Evolutionary conservation across 2,888 invertebrate genomes (phyloP).

Genomic region (Heliconius charithonia): DNA sequence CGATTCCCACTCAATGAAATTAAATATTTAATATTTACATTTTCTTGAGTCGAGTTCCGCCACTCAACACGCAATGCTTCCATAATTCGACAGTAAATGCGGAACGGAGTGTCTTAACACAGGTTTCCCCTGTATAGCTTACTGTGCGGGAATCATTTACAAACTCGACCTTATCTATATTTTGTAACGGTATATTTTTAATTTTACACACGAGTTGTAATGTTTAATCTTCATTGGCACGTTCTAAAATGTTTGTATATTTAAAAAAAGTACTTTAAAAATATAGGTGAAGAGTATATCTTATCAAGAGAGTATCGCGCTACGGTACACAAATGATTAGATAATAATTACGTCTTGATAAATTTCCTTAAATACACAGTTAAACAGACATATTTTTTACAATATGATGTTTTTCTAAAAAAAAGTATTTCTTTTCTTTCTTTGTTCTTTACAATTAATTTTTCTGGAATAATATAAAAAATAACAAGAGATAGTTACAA

Average conservation of each 20-base stretch:
- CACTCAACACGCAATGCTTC: no score
- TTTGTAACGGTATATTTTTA: conserved; percentile 48
- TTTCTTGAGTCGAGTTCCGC: no score
- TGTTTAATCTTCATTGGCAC: conserved; percentile 37
- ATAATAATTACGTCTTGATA: conserved; percentile 57
- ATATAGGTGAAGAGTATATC: conserved; percentile 62
- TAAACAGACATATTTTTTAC: conserved; percentile 4
- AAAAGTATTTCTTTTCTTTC: background rate
- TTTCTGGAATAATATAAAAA: background rate
- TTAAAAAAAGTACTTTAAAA: conserved; percentile 33
- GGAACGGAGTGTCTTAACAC: no score
- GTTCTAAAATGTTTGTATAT: conserved; percentile 32
- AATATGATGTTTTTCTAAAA: background rate
- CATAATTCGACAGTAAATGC: no score
- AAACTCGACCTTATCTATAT: conserved; percentile 58
- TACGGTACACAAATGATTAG: conserved; percentile 58
- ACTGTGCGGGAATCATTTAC: conserved; percentile 63
- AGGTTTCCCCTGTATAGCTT: no score
- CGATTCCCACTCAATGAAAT: no score
- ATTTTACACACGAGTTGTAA: conserved; percentile 60
- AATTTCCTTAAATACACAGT: conserved; percentile 20
- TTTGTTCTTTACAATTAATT: background rate
- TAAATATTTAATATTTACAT: no score
- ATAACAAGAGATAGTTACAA: background rate
- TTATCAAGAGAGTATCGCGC: conserved; percentile 54